These are phyloP conservation scores for Drosophila quinaria DNA, from an alignment of 2,888 invertebrate species.

Conservation along the genomic window DNA sequence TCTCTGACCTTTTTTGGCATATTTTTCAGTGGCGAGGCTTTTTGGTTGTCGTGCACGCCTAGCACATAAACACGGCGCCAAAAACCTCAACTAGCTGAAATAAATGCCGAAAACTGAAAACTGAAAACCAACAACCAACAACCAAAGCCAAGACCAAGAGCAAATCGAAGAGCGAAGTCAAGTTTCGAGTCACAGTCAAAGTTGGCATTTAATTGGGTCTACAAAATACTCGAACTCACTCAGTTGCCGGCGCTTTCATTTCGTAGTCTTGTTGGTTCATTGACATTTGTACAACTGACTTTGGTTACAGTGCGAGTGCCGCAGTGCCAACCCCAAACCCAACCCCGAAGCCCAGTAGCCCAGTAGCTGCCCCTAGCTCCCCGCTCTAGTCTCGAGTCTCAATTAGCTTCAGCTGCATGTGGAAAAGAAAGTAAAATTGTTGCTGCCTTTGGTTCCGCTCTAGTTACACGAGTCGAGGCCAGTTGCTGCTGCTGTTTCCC, in stretches of 20 bases:
- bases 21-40: slow-evolving; percentile 68
- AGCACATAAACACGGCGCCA: slow-evolving; percentile 60
- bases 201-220: slow-evolving; percentile 49
- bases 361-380: neutral
- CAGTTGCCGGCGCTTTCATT: slow-evolving; percentile 67
- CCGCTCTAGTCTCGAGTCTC: neutral
- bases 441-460: slow-evolving; percentile 73
- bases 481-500: slow-evolving; percentile 31
- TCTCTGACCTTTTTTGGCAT: slow-evolving; percentile 76
- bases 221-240: slow-evolving; percentile 18
- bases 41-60: slow-evolving; percentile 52
- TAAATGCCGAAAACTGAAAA: slow-evolving; percentile 44
- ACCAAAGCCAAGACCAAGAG: slow-evolving; percentile 6
- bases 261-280: slow-evolving; percentile 62
- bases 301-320: neutral
- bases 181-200: slow-evolving; percentile 30
- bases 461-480: slow-evolving; percentile 63
- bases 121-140: slow-evolving; percentile 11
- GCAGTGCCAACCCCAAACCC: slow-evolving; percentile 1
- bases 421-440: slow-evolving; percentile 77
- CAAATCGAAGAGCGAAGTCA: slow-evolving; percentile 12
- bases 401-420: slow-evolving; percentile 35
- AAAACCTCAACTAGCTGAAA: slow-evolving; percentile 38
- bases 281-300: slow-evolving; percentile 54
- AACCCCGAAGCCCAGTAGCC: neutral